A percentile compares a stretch with the other conserved stretches of the same genome.
These are phyloP conservation scores for Ctena decussata DNA, from an alignment of 2,888 invertebrate genomes.

Conservation along the genomic window DNA sequence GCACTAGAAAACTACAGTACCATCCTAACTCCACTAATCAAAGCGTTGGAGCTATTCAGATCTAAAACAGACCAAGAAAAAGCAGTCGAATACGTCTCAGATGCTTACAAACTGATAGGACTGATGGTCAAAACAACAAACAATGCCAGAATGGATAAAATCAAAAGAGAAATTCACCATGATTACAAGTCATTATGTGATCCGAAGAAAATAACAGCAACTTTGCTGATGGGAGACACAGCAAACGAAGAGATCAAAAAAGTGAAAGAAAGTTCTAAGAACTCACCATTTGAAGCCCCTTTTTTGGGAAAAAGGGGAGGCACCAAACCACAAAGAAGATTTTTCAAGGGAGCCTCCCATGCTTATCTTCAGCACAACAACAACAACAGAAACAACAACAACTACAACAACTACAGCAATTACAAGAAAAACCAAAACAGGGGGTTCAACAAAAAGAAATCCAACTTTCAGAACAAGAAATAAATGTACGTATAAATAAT, in stretches of 20 bases:
- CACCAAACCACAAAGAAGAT: neutral
- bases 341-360: neutral
- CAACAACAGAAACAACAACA: neutral
- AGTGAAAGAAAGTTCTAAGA: neutral
- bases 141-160: neutral
- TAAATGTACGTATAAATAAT: neutral
- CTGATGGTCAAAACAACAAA: neutral
- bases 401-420: neutral
- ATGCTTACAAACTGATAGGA: neutral
- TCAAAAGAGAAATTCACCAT: neutral
- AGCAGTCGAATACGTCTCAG: neutral
- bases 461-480: neutral
- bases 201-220: neutral
- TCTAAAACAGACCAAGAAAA: neutral
- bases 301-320: neutral
- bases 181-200: neutral
- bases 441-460: neutral
- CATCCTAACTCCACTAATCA: neutral
- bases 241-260: neutral
- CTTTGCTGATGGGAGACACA: neutral
- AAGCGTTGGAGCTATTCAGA: neutral
- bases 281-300: neutral
- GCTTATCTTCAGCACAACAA: conserved; percentile 19
- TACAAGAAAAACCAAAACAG: neutral
- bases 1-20: neutral